Percentiles rank a stretch among this genome's conserved stretches.
These are phyloP conservation scores for Odontocerum albicorne DNA, from an alignment of 2,888 invertebrate genomes.

Conservation along the genomic window DNA sequence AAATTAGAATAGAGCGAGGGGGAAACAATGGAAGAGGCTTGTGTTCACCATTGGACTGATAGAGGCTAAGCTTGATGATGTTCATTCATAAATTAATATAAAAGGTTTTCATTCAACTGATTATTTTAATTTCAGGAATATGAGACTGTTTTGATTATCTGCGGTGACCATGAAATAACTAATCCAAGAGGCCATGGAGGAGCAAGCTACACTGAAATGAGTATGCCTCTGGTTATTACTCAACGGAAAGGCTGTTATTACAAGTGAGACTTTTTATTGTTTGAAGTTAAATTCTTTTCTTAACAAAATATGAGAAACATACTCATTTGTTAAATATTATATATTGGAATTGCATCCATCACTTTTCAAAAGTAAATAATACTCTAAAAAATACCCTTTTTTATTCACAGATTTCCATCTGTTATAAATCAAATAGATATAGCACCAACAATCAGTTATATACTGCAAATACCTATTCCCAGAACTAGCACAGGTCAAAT, in stretches of 20 bases:
- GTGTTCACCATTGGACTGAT: too few species aligned
- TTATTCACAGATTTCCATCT: constrained; percentile 3
- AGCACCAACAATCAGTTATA: constrained; percentile 75
- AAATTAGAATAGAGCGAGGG: too few species aligned
- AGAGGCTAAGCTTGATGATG: too few species aligned
- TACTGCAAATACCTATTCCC: constrained; percentile 80
- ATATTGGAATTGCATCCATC: background rate
- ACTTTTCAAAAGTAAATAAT: background rate
- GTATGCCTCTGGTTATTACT: constrained; percentile 73
- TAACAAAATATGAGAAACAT: background rate
- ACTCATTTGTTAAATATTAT: background rate
- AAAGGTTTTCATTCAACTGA: too few species aligned
- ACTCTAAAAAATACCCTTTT: too few species aligned
- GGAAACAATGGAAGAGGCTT: too few species aligned
- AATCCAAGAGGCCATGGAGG: constrained; percentile 97
- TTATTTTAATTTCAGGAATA: constrained; percentile 41
- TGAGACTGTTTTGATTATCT: constrained; percentile 65
- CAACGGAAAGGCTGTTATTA: constrained; percentile 45
- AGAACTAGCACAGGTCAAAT: constrained; percentile 70
- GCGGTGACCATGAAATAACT: constrained; percentile 98
- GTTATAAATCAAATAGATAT: constrained; percentile 74
- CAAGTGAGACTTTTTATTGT: constrained; percentile 9
- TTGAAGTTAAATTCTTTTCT: background rate
- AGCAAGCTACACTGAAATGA: constrained; percentile 76
- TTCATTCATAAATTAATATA: too few species aligned